These are phyloP conservation scores for Drepana falcataria DNA, from an alignment of 2,888 invertebrate species.

Conservation along the genomic window DNA sequence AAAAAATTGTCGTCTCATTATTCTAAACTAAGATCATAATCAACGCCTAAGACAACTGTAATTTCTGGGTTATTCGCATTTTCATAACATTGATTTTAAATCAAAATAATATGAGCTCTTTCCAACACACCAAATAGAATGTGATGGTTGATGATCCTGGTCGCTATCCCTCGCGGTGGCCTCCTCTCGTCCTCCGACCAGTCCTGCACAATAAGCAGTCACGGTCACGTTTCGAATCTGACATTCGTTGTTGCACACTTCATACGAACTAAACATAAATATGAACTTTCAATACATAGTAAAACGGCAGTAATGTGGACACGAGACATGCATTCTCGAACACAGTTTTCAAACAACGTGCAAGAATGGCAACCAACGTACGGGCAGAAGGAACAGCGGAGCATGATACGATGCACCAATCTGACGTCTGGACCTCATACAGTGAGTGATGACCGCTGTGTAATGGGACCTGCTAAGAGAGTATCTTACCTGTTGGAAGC, in stretches of 20 bases:
- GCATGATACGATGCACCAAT: slow-evolving; percentile 5
- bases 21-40: too few relatives aligned
- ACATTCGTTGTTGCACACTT: not conserved
- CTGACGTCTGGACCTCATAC: not conserved
- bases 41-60: too few relatives aligned
- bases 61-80: too few relatives aligned
- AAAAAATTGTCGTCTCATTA: too few relatives aligned
- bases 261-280: not conserved
- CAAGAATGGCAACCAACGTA: slow-evolving; percentile 18
- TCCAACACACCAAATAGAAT: slow-evolving; percentile 67
- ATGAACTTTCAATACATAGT: not conserved
- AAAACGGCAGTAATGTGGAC: slow-evolving; percentile 1
- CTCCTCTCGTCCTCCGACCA: slow-evolving; percentile 75
- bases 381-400: slow-evolving; percentile 8
- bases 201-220: slow-evolving; percentile 52
- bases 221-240: slow-evolving; percentile 17
- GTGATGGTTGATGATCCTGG: slow-evolving; percentile 77
- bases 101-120: slow-evolving; percentile 1
- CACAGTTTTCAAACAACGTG: slow-evolving; percentile 26
- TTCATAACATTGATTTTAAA: too few relatives aligned
- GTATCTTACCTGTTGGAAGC: slow-evolving; percentile 86
- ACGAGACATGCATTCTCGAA: slow-evolving; percentile 20
- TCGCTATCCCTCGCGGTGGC: slow-evolving; percentile 75
- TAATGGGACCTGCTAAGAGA: slow-evolving; percentile 14
- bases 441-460: not conserved